Base-by-base conservation (phyloP, 2,797 vertebrate genomes). In the Poeciliopsis paucimaculata region DNA sequence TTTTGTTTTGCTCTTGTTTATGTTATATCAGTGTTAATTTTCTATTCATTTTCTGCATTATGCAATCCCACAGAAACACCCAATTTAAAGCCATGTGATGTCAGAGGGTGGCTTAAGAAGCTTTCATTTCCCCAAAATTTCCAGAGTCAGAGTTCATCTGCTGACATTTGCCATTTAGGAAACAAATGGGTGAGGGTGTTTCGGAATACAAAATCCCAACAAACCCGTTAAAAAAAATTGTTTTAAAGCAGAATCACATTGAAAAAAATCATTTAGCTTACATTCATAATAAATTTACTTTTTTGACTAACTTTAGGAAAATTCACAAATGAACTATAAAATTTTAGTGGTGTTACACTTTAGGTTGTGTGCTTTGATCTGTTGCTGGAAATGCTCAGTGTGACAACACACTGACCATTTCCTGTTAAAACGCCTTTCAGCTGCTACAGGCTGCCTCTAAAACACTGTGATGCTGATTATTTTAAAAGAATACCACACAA, bases 91-190 rank as follows among this genome's bases (percentile, higher is more conserved):
- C 45, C 1, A 51, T 41, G 5, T 84, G n/a, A 82, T 66, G 77
- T 85, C 53, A 81, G 31, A 46, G 43, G 51, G 75, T 39, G 11
- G 31, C 41, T 55, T 76, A 36, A 16, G 26, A n/a, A 60, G 49
- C 46, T 88, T 84, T 88, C 77, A 79, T 72, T 87, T 90, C 86
- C 82, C 80, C 34, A 80, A 87, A 79, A 57, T 28, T 1, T 46
- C 31, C 60, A 76, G 26, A 81, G 31, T 20, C 15, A 55, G 41
- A 18, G 41, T 70, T 78, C n/a, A 78, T 77, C 1, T 79, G 66
- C 47, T 72, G 62, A 78, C 41, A 26, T 26, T 76, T 31, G 5
- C 60, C 15, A 34, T 51, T 73, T 36, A 13, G 57, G 28, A 36
- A 8, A 72, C 39, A 8, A 41, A 41, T 41, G 39, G 39, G 39